Evolutionary conservation across 2,797 vertebrate genomes (phyloP).

Genomic region (Schizopygopsis malacanthus): DNA sequence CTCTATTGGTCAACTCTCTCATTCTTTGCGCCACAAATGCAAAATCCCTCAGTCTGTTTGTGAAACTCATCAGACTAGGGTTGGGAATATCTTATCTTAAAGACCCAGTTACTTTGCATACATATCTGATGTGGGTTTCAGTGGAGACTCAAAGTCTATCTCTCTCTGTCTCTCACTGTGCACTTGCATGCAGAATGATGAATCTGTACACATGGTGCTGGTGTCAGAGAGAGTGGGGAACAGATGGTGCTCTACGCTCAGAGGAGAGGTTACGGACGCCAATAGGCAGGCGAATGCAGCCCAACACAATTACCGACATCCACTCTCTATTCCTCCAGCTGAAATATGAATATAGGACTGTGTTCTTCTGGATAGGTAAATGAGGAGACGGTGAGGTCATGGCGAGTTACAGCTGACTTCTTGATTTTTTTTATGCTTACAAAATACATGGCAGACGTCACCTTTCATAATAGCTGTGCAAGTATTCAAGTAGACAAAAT

Average conservation of each 20-base stretch:
- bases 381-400: slow-evolving; percentile 23
- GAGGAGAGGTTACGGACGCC: slow-evolving; percentile 48
- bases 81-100: slow-evolving; percentile 23
- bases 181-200: slow-evolving; percentile 43
- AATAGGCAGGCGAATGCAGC: slow-evolving; percentile 36
- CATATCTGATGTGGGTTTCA: slow-evolving; percentile 15
- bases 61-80: neutral
- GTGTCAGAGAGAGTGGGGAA: slow-evolving; percentile 44
- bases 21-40: neutral
- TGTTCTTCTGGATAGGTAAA: slow-evolving; percentile 32
- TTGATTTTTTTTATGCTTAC: slow-evolving; percentile 33
- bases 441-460: neutral
- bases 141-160: slow-evolving; percentile 18
- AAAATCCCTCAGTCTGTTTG: slow-evolving; percentile 10
- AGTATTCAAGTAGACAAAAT: slow-evolving; percentile 17
- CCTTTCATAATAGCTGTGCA: neutral
- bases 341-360: slow-evolving; percentile 29
- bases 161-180: slow-evolving; percentile 19
- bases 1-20: slow-evolving; percentile 10
- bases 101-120: slow-evolving; percentile 32
- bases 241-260: slow-evolving; percentile 49
- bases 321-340: slow-evolving; percentile 12
- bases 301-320: slow-evolving; percentile 24
- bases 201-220: slow-evolving; percentile 44
- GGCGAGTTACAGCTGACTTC: slow-evolving; percentile 26